Percentiles rank a stretch among this genome's conserved stretches.
Conservation (phyloP, 2,888 invertebrate genomes). For the Stictocephala bisonia region DNA sequence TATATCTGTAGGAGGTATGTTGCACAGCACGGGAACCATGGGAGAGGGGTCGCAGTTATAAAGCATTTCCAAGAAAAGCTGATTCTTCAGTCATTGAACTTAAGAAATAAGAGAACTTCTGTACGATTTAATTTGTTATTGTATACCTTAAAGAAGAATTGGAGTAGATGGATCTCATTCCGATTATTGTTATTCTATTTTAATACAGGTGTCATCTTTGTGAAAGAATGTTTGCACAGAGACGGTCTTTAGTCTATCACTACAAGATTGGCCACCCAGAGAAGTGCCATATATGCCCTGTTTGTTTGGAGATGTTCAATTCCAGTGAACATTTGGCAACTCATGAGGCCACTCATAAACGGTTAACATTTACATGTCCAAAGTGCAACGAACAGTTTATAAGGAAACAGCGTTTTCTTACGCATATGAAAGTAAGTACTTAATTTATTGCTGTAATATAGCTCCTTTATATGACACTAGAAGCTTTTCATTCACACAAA, state of each 20-base stretch:
- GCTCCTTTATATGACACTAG: too few relatives aligned
- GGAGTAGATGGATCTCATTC: background rate
- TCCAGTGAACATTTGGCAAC: background rate
- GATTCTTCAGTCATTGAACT: too few relatives aligned
- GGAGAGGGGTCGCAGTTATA: too few relatives aligned
- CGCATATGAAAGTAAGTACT: constrained; percentile 3
- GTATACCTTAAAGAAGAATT: background rate
- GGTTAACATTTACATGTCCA: background rate
- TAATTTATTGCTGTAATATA: too few relatives aligned
- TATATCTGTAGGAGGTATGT: too few relatives aligned
- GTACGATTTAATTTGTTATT: too few relatives aligned
- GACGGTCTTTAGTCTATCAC: constrained; percentile 12
- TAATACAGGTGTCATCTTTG: constrained; percentile 10
- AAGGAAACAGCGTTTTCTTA: background rate
- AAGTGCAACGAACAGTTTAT: constrained; percentile 6
- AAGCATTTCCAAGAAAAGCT: too few relatives aligned
- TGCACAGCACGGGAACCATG: too few relatives aligned
- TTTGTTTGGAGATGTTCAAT: constrained; percentile 6
- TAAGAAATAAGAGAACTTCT: too few relatives aligned
- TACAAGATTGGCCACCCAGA: constrained; percentile 13
- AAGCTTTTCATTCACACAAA: too few relatives aligned
- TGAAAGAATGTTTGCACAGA: background rate
- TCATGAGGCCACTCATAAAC: background rate
- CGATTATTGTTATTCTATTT: background rate
- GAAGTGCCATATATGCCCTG: background rate